Base-by-base conservation (phyloP, 2,113 vertebrate genomes). In the Empidonax traillii region DNA sequence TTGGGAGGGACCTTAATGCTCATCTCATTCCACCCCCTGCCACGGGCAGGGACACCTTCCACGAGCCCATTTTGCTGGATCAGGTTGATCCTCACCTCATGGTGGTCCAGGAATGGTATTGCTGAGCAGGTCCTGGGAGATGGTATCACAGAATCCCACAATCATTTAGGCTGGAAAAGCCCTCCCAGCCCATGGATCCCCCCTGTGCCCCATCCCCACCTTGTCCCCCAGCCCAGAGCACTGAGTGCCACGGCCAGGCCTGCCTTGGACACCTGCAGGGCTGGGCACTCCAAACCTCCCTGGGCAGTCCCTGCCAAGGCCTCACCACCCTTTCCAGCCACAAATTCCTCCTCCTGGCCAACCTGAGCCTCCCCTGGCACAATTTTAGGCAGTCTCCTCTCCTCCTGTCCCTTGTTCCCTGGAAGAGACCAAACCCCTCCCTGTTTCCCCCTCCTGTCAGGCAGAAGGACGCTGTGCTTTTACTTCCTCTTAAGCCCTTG, bases 121-220 rank as follows among this genome's bases (percentile, higher is more conserved):
- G 61, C 37, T 89, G 61, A 56, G 62, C 46, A 39, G 41, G 18
- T 4, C 1, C 31, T 44, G 31, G 22, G 1, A 3, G 52, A 17
- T 8, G 25, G 14, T 11, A 17, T 6, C 20, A 4, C 20, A 47
- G 16, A 49, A 56, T 65, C 4, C 56, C 49, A 6, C 3, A 27
- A 51, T 51, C 14, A 14, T 14, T 51, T 14, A 8, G 24, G 49
- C 14, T 71, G 74, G 74, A 2, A 47, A 24, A 78, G 22, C 27
- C 9, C 27, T 67, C 3, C 22, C 22, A 52, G 63, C 4, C 31
- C 62, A 6, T 0, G 3, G 0, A 51, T 2, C 7, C 41, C 7
- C 44, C 39, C 49, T 53, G 80, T 62, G 46, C 33, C 77, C 12
- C 0, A 10, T 80, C 21, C 14, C 43, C 83, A n/a, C 51, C 61